These are phyloP conservation scores for Masnerella sp. DNA, from an alignment of 2,888 invertebrate genomes.

Conservation along the genomic window DNA sequence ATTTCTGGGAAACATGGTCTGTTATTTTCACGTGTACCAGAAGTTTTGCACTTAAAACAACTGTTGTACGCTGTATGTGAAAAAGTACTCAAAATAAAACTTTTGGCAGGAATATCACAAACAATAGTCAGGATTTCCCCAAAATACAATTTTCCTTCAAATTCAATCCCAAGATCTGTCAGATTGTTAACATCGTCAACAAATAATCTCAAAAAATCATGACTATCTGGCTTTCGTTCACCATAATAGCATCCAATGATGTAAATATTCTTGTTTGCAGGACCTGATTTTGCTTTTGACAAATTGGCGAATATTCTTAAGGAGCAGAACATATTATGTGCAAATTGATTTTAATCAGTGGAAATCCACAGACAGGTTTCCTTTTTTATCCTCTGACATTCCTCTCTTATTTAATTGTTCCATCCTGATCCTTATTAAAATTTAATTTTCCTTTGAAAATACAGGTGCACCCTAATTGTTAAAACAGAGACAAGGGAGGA, in stretches of 20 bases:
- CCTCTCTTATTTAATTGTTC: not conserved
- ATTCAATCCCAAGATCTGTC: not conserved
- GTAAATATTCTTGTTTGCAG: too few relatives aligned
- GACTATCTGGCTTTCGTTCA: too few relatives aligned
- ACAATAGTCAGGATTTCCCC: slow-evolving; percentile 20
- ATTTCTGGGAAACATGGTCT: slow-evolving; percentile 27
- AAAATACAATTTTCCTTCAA: not conserved
- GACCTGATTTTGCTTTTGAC: too few relatives aligned
- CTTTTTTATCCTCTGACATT: not conserved
- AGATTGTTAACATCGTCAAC: too few relatives aligned
- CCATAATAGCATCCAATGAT: too few relatives aligned
- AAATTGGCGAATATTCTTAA: slow-evolving; percentile 5
- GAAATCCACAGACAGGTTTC: slow-evolving; percentile 38
- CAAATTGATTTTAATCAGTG: slow-evolving; percentile 36
- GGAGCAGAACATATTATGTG: not conserved
- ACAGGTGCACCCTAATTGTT: too few relatives aligned
- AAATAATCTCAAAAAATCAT: too few relatives aligned
- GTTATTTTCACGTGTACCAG: slow-evolving; percentile 13
- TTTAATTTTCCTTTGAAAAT: too few relatives aligned
- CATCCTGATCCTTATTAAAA: not conserved
- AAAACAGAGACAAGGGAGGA: not conserved
- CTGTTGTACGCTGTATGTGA: slow-evolving; percentile 26
- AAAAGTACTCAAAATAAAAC: slow-evolving; percentile 19
- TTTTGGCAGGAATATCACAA: slow-evolving; percentile 41
- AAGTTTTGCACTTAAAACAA: slow-evolving; percentile 41